Evolutionary conservation across 2,888 invertebrate genomes (phyloP), one percentile per base, ranked within the genome.

Genomic region (Nomada flava): DNA sequence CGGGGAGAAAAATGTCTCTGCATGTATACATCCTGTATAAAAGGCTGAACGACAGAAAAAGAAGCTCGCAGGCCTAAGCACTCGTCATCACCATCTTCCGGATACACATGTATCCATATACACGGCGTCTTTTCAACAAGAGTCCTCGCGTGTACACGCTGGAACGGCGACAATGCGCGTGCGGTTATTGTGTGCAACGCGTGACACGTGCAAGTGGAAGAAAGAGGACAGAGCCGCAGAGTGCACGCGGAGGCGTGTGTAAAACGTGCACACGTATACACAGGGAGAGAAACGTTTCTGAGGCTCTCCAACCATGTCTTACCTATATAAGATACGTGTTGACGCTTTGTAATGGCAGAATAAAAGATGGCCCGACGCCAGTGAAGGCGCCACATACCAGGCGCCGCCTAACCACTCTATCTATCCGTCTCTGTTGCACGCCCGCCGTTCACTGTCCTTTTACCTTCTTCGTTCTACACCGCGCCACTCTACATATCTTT

Each of bases 371-470:
- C 91, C 86, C 91, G 91, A 92, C 92, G 92, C 92, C 92, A 92
- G 91, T 92, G 91, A 91, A 92, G 92, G 92, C 92, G 92, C 92
- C 92, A 92, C 92, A 92, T 92, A 92, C 92, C 92, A 92, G 92
- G 92, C 92, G 91, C 92, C 92, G 91, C 91, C 91, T 91, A 90
- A 91, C 90, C 89, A 86, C 90, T 87, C 88, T 79, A 59, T 77
- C 68, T 80, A 70, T 81, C 86, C 42, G 63, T 84, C 86, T 75
- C 70, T 44, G 64, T 79, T 55, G 47, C 42, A 10, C 64, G 47
- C 44, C 52, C 23, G 7, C 62, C 62, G 47, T 78, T 72, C 71
- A 60, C 70, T 72, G 79, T 76, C 68, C 72, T 36, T 67, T 77
- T 55, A 72, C 72, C 50, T 76, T 76, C 42, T 59, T 26, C 53